A percentile compares a stretch with the other conserved stretches of the same genome.
These are phyloP conservation scores for Agrilus biguttatus DNA, from an alignment of 2,888 invertebrate species.

Conservation along the genomic window DNA sequence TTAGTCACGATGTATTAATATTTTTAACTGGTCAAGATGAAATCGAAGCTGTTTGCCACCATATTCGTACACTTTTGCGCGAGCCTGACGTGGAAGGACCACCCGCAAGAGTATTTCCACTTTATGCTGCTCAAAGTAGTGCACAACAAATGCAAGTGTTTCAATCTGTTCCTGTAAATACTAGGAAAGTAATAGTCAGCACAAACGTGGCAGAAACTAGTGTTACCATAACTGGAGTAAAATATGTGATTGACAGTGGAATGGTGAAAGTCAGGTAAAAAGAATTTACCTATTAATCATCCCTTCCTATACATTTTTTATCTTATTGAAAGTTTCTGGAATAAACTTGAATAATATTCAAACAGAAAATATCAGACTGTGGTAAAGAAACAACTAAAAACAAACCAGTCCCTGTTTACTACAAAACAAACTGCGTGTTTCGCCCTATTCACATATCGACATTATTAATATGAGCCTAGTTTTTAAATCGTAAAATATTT, in stretches of 20 bases:
- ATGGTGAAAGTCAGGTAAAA: constrained; percentile 73
- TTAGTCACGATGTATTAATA: constrained; percentile 76
- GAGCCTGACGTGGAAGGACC: constrained; percentile 48
- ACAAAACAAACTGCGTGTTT: not conserved
- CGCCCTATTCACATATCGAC: not conserved
- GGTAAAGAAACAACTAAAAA: not conserved
- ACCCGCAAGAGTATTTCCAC: constrained; percentile 62
- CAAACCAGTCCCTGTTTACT: not conserved
- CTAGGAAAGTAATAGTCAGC: constrained; percentile 81
- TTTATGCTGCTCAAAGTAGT: constrained; percentile 84
- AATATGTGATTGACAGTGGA: constrained; percentile 83
- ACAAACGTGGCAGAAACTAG: constrained; percentile 99
- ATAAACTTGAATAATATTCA: not conserved
- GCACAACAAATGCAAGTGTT: constrained; percentile 81
- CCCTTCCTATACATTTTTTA: not conserved
- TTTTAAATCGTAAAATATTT: not conserved
- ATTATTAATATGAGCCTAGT: not conserved
- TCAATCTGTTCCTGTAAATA: constrained; percentile 51
- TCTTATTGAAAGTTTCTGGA: too few species aligned
- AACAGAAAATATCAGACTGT: not conserved
- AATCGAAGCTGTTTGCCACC: constrained; percentile 73
- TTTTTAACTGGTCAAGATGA: constrained; percentile 96
- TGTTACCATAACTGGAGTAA: constrained; percentile 85
- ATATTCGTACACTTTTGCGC: constrained; percentile 57
- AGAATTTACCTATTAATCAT: not conserved